Percentiles rank a stretch among this genome's conserved stretches.
These are phyloP conservation scores for Oedothorax gibbosus DNA, from an alignment of 1,140 invertebrate species.

Conservation along the genomic window DNA sequence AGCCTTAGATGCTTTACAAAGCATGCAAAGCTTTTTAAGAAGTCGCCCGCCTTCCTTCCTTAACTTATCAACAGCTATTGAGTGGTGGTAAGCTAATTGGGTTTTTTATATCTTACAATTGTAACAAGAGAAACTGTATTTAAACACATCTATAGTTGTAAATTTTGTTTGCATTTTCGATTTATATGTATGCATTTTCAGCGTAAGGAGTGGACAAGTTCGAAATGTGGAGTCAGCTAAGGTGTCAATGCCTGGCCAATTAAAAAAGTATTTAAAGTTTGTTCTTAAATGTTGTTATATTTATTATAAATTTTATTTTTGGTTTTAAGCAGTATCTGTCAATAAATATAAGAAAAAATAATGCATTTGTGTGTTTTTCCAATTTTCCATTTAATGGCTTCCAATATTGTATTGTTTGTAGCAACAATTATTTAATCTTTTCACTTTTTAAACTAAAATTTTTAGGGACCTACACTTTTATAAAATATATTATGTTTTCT, in stretches of 20 bases:
- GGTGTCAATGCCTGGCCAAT: slow-evolving; percentile 96
- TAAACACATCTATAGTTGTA: too few species aligned
- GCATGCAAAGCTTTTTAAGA: slow-evolving; percentile 94
- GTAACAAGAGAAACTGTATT: neutral
- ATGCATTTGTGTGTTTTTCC: too few species aligned
- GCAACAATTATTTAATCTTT: too few species aligned
- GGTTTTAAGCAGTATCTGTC: too few species aligned
- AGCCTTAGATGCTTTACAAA: slow-evolving; percentile 92
- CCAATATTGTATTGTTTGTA: too few species aligned
- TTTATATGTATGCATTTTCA: slow-evolving; percentile 67
- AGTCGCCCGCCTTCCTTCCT: slow-evolving; percentile 88
- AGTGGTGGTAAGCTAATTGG: slow-evolving; percentile 84
- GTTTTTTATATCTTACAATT: neutral
- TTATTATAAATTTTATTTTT: too few species aligned
- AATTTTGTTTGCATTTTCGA: neutral
- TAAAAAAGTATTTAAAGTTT: slow-evolving; percentile 79
- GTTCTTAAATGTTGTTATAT: too few species aligned
- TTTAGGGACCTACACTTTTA: too few species aligned
- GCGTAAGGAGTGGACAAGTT: slow-evolving; percentile 92
- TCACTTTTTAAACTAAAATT: too few species aligned
- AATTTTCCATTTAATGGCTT: too few species aligned
- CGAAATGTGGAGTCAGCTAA: slow-evolving; percentile 91
- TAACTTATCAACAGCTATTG: slow-evolving; percentile 90
- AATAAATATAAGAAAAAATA: too few species aligned
- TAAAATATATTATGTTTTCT: too few species aligned